These are phyloP conservation scores for Cylindroiulus punctatus DNA, from an alignment of 2,888 invertebrate species.

Conservation along the genomic window DNA sequence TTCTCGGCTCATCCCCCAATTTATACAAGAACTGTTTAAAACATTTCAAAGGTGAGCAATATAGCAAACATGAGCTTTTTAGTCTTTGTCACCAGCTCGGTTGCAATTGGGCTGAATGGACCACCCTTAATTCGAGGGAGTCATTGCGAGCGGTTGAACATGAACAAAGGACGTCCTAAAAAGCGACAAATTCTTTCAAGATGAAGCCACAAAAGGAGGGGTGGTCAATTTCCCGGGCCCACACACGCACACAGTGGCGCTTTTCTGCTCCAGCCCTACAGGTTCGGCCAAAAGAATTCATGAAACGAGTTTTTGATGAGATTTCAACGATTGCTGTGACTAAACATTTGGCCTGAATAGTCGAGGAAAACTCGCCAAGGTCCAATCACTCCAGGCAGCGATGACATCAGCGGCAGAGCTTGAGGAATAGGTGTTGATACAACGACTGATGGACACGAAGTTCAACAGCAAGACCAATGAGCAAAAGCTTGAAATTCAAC, in stretches of 20 bases:
- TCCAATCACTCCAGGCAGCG: no score
- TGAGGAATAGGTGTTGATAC: neutral
- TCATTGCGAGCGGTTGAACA: constrained; percentile 42
- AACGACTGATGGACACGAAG: neutral
- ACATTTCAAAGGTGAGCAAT: constrained; percentile 49
- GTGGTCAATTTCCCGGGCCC: constrained; percentile 29
- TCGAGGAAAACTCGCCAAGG: neutral
- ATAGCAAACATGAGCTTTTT: constrained; percentile 39
- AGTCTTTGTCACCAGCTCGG: constrained; percentile 37
- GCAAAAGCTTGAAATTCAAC: neutral
- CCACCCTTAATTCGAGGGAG: constrained; percentile 51
- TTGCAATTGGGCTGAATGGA: constrained; percentile 37
- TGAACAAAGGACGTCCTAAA: constrained; percentile 14
- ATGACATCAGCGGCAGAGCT: neutral
- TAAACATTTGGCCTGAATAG: neutral
- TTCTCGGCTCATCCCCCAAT: constrained; percentile 28
- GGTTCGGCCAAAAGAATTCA: constrained; percentile 11
- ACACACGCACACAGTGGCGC: constrained; percentile 34
- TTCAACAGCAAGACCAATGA: neutral
- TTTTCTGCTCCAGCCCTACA: neutral
- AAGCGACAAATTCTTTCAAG: constrained; percentile 36
- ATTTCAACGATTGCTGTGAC: constrained; percentile 8
- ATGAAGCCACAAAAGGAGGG: constrained; percentile 33
- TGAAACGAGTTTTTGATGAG: constrained; percentile 30
- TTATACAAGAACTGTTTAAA: constrained; percentile 25